phyloP scores from a whole-genome alignment of 2,797 vertebrate species.

The Protosalanx chinensis region DNA sequence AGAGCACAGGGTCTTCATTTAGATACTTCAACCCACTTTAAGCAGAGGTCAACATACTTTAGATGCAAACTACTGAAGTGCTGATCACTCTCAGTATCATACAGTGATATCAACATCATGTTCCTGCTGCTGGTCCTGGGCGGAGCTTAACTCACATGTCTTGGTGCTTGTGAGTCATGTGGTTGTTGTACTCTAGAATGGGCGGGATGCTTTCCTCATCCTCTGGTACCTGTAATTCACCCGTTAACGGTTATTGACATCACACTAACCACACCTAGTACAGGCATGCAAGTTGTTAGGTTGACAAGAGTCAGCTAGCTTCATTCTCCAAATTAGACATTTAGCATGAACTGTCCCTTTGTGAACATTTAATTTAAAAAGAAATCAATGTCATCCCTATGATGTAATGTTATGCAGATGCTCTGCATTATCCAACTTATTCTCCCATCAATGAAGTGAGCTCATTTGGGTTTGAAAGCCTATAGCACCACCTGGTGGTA shows the following conservation, averaged over 20 bases:
- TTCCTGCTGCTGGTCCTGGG: background rate
- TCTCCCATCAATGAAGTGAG: background rate
- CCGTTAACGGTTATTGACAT: background rate
- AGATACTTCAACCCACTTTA: background rate
- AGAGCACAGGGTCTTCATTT: background rate
- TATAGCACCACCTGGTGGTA: slow-evolving; percentile 40
- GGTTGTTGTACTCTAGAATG: slow-evolving; percentile 75
- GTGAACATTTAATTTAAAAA: background rate
- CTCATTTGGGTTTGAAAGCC: background rate
- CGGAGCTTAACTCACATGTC: slow-evolving; percentile 57
- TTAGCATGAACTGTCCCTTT: background rate
- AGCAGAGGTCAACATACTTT: too few relatives aligned
- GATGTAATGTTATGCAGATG: background rate
- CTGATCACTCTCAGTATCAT: background rate
- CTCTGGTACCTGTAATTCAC: slow-evolving; percentile 76
- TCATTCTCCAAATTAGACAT: too few relatives aligned
- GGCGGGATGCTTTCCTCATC: slow-evolving; percentile 76
- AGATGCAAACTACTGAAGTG: background rate
- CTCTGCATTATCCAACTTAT: too few relatives aligned
- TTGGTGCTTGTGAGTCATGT: slow-evolving; percentile 61
- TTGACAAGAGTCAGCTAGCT: background rate
- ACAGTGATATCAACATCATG: background rate
- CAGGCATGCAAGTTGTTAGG: too few relatives aligned
- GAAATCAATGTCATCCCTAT: background rate
- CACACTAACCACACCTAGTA: background rate